These are phyloP conservation scores for Sebastes variabilis DNA, from an alignment of 2,797 vertebrate species.

Conservation along the genomic window DNA sequence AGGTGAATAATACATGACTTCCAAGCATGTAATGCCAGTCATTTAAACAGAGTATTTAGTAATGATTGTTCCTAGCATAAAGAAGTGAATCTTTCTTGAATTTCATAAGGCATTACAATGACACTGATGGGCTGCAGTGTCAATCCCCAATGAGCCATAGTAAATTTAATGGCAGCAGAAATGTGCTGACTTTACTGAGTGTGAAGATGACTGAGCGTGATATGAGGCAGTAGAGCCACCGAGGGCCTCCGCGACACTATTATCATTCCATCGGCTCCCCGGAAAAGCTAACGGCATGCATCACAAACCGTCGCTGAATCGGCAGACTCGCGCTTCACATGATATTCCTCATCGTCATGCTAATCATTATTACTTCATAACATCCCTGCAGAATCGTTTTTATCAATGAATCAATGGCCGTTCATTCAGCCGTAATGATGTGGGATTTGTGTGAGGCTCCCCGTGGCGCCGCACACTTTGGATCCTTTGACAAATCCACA, in stretches of 20 bases:
- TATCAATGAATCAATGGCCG: conserved; percentile 54
- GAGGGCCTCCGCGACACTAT: conserved; percentile 63
- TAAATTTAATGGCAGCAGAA: conserved; percentile 73
- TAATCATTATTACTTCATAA: conserved; percentile 28
- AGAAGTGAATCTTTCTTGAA: conserved; percentile 66
- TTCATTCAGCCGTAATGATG: conserved; percentile 52
- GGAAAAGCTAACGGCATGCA: conserved; percentile 66
- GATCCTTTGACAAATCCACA: conserved; percentile 48
- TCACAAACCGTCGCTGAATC: conserved; percentile 44
- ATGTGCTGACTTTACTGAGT: conserved; percentile 81
- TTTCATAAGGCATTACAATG: conserved; percentile 67
- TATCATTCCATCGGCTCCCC: conserved; percentile 62
- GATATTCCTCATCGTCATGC: conserved; percentile 19
- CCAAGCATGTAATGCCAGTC: conserved; percentile 61
- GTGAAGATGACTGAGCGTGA: conserved; percentile 82
- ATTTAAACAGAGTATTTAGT: conserved; percentile 63
- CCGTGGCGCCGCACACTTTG: conserved; percentile 1
- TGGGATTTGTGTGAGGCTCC: conserved; percentile 43
- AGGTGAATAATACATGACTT: conserved; percentile 70
- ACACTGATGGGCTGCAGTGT: conserved; percentile 63
- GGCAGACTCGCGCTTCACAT: neutral
- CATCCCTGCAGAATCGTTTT: conserved; percentile 25
- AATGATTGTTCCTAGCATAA: conserved; percentile 64
- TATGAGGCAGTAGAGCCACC: conserved; percentile 59
- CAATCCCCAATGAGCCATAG: conserved; percentile 75